Percentiles rank a stretch among this genome's conserved stretches.
These are phyloP conservation scores for Bubo scandiacus DNA, from an alignment of 2,113 vertebrate species.

Conservation along the genomic window DNA sequence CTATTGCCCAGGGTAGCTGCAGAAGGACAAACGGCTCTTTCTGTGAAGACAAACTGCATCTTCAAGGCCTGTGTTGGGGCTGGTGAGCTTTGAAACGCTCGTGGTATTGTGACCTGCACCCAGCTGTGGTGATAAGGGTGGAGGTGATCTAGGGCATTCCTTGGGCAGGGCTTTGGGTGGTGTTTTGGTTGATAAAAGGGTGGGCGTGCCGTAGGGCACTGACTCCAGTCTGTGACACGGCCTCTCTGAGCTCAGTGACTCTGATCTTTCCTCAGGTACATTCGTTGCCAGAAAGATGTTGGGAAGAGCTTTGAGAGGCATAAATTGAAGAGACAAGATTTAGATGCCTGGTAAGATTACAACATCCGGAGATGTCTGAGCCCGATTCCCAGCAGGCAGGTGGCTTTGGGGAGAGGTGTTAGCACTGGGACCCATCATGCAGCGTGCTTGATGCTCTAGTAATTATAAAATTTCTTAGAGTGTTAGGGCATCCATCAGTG, in stretches of 20 bases:
- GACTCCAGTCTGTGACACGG: fast-evolving
- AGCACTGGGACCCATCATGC: neutral
- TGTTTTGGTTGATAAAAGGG: neutral
- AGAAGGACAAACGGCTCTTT: neutral
- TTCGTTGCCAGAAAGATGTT: slow-evolving; percentile 92
- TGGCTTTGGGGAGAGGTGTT: neutral
- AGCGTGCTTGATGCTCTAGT: neutral
- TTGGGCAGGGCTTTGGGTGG: neutral
- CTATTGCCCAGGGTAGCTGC: fast-evolving
- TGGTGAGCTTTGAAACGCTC: neutral
- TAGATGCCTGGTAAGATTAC: slow-evolving; percentile 87
- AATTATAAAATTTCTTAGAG: neutral
- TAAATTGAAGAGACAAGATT: slow-evolving; percentile 92
- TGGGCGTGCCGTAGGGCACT: neutral
- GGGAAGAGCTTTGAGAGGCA: slow-evolving; percentile 92
- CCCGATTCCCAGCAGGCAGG: neutral
- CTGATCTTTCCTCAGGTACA: slow-evolving; percentile 80
- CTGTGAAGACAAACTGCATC: neutral
- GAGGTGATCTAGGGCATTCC: neutral
- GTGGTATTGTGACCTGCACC: neutral
- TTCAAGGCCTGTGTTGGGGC: neutral
- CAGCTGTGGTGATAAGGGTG: neutral
- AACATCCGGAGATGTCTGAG: neutral
- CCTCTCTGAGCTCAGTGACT: neutral
- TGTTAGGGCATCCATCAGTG: neutral